Percentiles rank a stretch among this genome's conserved stretches.
Conservation (phyloP, 2,888 invertebrate species). For the Melieria picta region DNA sequence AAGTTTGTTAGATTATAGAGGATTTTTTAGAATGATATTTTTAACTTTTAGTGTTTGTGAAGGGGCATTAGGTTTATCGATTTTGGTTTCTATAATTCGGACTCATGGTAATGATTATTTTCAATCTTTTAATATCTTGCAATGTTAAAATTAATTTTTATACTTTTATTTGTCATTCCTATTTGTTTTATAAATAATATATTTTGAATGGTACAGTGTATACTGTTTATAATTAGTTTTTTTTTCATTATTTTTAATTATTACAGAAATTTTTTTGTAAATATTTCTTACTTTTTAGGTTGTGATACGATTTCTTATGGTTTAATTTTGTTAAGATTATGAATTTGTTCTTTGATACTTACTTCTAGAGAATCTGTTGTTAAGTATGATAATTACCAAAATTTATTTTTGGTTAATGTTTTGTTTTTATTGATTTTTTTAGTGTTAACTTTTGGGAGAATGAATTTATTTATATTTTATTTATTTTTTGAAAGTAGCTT, state of each 20-base stretch:
- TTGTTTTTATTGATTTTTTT: slow-evolving; percentile 70
- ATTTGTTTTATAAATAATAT: slow-evolving; percentile 68
- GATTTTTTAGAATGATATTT: slow-evolving; percentile 72
- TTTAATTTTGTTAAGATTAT: slow-evolving; percentile 71
- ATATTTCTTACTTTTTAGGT: slow-evolving; percentile 59
- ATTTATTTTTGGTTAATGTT: slow-evolving; percentile 69
- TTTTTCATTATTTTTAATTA: slow-evolving; percentile 66
- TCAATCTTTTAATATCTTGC: slow-evolving; percentile 70
- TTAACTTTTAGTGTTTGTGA: slow-evolving; percentile 75
- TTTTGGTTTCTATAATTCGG: slow-evolving; percentile 73
- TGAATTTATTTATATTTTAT: slow-evolving; percentile 75
- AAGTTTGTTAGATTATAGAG: slow-evolving; percentile 66
- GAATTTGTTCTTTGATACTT: slow-evolving; percentile 72
- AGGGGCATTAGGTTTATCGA: slow-evolving; percentile 72
- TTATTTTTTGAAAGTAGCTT: slow-evolving; percentile 76
- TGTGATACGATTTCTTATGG: slow-evolving; percentile 70
- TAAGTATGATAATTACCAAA: slow-evolving; percentile 66
- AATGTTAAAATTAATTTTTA: slow-evolving; percentile 70
- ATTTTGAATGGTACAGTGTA: slow-evolving; percentile 70
- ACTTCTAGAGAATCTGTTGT: slow-evolving; percentile 69
- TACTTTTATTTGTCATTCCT: slow-evolving; percentile 62
- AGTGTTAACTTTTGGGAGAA: slow-evolving; percentile 69
- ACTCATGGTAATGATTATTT: slow-evolving; percentile 74
- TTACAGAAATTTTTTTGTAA: slow-evolving; percentile 61
- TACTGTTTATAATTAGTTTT: slow-evolving; percentile 68